These are phyloP conservation scores for Myzus persicae DNA, from an alignment of 1,140 invertebrate genomes.

Conservation along the genomic window DNA sequence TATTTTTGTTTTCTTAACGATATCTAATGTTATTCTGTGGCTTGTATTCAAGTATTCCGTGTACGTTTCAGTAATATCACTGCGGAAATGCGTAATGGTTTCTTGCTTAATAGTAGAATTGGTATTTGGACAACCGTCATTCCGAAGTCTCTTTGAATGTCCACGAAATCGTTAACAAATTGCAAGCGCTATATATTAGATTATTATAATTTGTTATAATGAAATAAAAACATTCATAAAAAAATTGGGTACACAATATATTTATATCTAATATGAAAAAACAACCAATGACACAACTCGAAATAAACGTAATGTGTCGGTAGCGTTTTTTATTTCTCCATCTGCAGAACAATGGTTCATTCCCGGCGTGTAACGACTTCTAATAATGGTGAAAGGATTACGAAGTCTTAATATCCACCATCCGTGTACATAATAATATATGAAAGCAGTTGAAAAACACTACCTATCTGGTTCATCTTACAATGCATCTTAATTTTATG, in stretches of 20 bases:
- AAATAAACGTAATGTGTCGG: background rate
- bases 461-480: slow-evolving; percentile 1
- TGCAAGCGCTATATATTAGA: background rate
- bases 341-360: slow-evolving; percentile 36
- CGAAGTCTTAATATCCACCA: slow-evolving; percentile 27
- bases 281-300: background rate
- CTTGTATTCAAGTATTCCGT: background rate
- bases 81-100: background rate
- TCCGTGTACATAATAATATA: background rate
- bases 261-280: background rate
- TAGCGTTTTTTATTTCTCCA: slow-evolving; percentile 28
- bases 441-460: background rate
- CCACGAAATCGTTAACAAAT: background rate
- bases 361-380: slow-evolving; percentile 21
- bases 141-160: background rate
- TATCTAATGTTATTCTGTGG: background rate
- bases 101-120: no score
- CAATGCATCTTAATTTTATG: slow-evolving; percentile 42
- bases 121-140: background rate
- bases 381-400: slow-evolving; percentile 56
- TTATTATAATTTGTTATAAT: background rate
- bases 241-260: background rate
- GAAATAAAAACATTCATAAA: background rate
- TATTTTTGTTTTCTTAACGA: background rate
- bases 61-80: background rate